phyloP scores from a whole-genome alignment of 2,888 invertebrate genomes.

The Mimumesa dahlbomi region DNA sequence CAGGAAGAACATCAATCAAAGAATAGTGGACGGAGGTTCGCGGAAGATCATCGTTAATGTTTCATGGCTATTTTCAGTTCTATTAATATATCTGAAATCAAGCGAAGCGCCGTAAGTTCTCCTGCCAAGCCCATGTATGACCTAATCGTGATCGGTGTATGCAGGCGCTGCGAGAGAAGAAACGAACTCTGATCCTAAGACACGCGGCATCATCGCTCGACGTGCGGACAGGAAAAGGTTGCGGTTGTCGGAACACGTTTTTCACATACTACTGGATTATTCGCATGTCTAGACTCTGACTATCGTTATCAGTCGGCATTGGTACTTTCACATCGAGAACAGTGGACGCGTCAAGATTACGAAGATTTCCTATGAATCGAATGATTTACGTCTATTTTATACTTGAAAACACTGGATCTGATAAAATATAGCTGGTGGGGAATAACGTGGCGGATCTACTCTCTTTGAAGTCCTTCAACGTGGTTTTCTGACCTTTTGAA shows the following conservation, averaged over 20 bases:
- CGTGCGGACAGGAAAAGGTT: neutral
- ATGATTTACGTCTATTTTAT: too few relatives aligned
- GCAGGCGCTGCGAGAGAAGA: slow-evolving; percentile 23
- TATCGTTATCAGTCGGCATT: neutral
- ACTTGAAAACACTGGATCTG: too few relatives aligned
- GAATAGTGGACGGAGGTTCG: slow-evolving; percentile 37
- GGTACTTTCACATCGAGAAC: slow-evolving; percentile 13
- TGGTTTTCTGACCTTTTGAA: slow-evolving; percentile 1
- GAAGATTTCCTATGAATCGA: too few relatives aligned
- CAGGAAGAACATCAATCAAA: neutral
- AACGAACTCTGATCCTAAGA: slow-evolving; percentile 9
- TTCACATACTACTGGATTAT: slow-evolving; percentile 4
- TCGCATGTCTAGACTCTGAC: slow-evolving; percentile 8
- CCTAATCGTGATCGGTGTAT: slow-evolving; percentile 65
- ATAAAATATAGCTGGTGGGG: too few relatives aligned
- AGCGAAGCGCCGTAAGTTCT: slow-evolving; percentile 66
- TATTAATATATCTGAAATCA: slow-evolving; percentile 75
- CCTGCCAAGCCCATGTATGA: slow-evolving; percentile 74
- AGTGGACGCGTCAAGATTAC: too few relatives aligned
- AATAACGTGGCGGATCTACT: too few relatives aligned
- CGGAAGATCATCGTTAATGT: slow-evolving; percentile 55
- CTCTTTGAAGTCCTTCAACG: neutral
- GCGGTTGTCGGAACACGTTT: slow-evolving; percentile 2
- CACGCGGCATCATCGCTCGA: neutral
- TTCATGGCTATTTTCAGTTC: slow-evolving; percentile 69